Conservation (phyloP, 2,113 vertebrate species). For the Alethe diademata region DNA sequence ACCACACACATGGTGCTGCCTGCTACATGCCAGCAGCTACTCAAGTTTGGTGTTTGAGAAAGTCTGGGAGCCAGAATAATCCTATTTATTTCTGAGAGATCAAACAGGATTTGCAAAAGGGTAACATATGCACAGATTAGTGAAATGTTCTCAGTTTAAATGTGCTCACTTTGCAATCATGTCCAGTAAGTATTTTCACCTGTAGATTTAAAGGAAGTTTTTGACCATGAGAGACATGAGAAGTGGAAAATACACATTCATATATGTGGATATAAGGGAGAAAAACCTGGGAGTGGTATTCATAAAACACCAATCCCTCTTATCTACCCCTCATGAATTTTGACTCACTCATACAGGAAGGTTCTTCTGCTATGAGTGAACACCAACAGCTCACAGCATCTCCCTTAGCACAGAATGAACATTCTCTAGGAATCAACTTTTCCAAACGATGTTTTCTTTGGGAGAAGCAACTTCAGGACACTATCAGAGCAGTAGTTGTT, state of each 20-base stretch:
- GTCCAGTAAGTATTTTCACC: background rate
- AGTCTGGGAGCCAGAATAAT: conserved; percentile 46
- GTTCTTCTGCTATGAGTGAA: background rate
- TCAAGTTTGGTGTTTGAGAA: background rate
- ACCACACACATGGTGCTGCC: background rate
- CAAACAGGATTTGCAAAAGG: conserved; percentile 34
- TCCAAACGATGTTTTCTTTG: background rate
- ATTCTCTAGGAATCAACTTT: rapidly evolving
- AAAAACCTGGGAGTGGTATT: background rate
- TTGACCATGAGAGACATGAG: background rate
- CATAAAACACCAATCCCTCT: background rate
- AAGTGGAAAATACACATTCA: background rate
- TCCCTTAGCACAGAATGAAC: background rate
- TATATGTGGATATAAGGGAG: background rate
- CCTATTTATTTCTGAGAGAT: conserved; percentile 19
- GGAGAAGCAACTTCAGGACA: background rate
- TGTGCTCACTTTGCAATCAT: background rate
- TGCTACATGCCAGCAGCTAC: background rate
- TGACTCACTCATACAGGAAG: background rate
- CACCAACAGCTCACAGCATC: background rate
- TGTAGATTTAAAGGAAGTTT: background rate
- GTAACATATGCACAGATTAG: conserved; percentile 32
- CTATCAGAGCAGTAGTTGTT: background rate
- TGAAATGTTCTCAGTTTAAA: background rate
- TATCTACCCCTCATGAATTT: background rate